Evolutionary conservation across 2,888 invertebrate species (phyloP).

Genomic region (Plutella xylostella): DNA sequence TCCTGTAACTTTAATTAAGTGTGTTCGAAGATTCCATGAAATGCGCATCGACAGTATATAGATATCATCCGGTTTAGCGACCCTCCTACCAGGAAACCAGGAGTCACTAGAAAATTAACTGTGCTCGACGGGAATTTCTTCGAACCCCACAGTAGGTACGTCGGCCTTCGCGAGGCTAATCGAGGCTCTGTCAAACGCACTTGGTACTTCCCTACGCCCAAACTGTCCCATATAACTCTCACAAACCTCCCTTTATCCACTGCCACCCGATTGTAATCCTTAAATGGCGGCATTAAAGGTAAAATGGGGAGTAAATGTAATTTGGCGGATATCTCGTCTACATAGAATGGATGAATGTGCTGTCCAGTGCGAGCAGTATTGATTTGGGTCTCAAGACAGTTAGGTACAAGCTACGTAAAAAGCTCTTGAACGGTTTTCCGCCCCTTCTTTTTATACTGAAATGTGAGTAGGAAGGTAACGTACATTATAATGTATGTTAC

Average conservation of each 20-base stretch:
- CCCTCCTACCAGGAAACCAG: too few relatives aligned
- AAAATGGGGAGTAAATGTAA: background rate
- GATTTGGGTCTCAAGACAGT: slow-evolving; percentile 19
- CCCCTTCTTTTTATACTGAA: too few relatives aligned
- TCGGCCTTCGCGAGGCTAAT: slow-evolving; percentile 28
- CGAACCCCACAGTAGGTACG: too few relatives aligned
- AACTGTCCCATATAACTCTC: slow-evolving; percentile 22
- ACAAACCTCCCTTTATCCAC: slow-evolving; percentile 9
- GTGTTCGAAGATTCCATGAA: too few relatives aligned
- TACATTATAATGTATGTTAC: too few relatives aligned
- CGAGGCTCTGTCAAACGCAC: slow-evolving; percentile 56
- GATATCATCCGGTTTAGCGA: too few relatives aligned
- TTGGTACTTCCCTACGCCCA: slow-evolving; percentile 45
- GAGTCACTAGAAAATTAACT: too few relatives aligned
- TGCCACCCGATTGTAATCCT: background rate
- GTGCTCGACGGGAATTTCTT: background rate
- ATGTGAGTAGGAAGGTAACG: too few relatives aligned
- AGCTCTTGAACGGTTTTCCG: too few relatives aligned
- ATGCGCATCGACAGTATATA: too few relatives aligned
- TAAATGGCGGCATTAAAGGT: slow-evolving; percentile 2
- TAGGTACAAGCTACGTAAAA: slow-evolving; percentile 17
- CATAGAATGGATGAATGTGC: slow-evolving; percentile 22
- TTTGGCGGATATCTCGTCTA: background rate
- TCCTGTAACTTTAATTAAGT: too few relatives aligned
- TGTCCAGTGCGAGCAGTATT: slow-evolving; percentile 31